Evolutionary conservation across 2,113 vertebrate species (phyloP), one percentile per base, ranked within the genome.

Genomic region (Megatriorchis doriae): DNA sequence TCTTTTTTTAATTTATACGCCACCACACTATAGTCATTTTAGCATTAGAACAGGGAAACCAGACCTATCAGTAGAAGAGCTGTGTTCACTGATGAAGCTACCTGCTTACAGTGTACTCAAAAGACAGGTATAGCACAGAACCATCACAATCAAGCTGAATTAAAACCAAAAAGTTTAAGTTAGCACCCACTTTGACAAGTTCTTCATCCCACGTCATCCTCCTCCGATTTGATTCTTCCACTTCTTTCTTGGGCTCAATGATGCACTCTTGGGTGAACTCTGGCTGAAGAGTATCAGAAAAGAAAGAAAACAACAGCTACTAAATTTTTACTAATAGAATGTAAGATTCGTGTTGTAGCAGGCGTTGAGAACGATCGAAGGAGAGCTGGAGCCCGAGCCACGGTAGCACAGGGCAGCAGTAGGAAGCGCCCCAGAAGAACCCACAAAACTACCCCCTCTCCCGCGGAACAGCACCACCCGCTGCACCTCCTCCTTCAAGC

Each of bases 391-490:
- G 25, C 18, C 34, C 1, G 3, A 79, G 13, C 16, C 67, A 32
- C 0, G 10, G 26, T 21, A 45, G 31, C 2, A 0, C 23, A 29
- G 8, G 2, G 5, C 25, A 55, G 29, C 0, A 17, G 5, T 0
- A 10, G 3, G 7, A 58, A 68, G 13, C 0, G 3, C 8, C 23
- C 9, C 55, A 61, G 0, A 1, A 31, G 9, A 72, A 20, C 7
- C 10, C 40, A 59, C 36, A 47, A 21, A 68, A 3, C 9, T 17
- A 53, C 6, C 3, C 1, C 1, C 21, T 20, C 38, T 6, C 6
- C 40, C 8, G 16, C 13, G 38, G 8, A n/a, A 7, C 18, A 2
- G 5, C 62, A 10, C 14, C 34, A 12, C 15, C 19, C 12, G 0
- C 31, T 3, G 7, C 58, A 29, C 19, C 48, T 16, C 42, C 22